Percentiles rank a stretch among this genome's conserved stretches.
phyloP scores from a whole-genome alignment of 2,888 invertebrate genomes.

The Monopis laevigella region DNA sequence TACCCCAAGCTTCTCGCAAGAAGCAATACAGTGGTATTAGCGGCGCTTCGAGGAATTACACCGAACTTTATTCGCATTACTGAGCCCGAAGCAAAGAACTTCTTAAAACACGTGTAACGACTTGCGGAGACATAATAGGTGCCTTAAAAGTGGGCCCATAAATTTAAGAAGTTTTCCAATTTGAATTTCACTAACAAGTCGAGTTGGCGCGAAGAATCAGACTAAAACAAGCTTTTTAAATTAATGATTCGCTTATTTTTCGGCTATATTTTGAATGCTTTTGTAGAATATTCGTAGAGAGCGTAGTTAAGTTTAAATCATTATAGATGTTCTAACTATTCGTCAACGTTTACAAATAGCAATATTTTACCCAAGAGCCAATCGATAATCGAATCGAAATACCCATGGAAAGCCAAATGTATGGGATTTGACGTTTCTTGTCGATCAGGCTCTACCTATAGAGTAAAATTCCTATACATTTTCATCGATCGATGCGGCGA shows the following conservation, averaged over 20 bases:
- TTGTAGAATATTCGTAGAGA: too few species aligned
- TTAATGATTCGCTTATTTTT: constrained; percentile 4
- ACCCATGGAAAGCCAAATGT: too few species aligned
- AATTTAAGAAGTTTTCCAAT: constrained; percentile 60
- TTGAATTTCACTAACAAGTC: constrained; percentile 61
- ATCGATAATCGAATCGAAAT: too few species aligned
- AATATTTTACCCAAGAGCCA: too few species aligned
- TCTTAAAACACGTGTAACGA: constrained; percentile 29
- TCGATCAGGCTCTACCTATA: too few species aligned
- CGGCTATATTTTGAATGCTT: too few species aligned
- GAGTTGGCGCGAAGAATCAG: constrained; percentile 21
- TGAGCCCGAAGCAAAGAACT: constrained; percentile 19
- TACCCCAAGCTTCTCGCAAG: constrained; percentile 1
- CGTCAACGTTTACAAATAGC: too few species aligned
- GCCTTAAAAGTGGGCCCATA: constrained; percentile 53
- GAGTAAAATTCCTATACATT: too few species aligned
- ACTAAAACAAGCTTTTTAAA: constrained; percentile 10
- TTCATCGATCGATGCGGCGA: too few species aligned
- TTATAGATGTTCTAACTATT: too few species aligned
- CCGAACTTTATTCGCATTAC: constrained; percentile 10
- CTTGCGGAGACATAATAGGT: constrained; percentile 44
- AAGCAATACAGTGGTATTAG: constrained; percentile 11
- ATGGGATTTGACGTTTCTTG: too few species aligned
- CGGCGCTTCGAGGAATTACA: constrained; percentile 10
- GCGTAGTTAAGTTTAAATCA: too few species aligned